A percentile compares a stretch with the other conserved stretches of the same genome.
Conservation (phyloP, 2,888 invertebrate genomes). For the Drosophila greeni region DNA sequence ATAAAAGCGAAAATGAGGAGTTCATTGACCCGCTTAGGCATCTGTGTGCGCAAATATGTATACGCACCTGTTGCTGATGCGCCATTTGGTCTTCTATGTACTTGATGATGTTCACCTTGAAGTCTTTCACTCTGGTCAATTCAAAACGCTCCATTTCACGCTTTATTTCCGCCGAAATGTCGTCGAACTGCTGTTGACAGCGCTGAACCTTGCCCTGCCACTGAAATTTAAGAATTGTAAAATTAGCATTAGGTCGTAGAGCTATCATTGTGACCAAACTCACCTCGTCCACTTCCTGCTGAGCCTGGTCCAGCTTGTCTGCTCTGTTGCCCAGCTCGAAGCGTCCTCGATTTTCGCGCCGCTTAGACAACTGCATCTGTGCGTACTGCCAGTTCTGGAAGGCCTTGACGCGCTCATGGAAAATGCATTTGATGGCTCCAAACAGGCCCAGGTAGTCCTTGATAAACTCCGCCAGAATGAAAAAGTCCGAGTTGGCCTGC, state of each 20-base stretch:
- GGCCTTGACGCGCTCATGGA: conserved; percentile 86
- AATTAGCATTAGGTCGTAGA: neutral
- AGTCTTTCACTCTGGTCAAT: conserved; percentile 90
- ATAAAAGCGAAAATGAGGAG: conserved; percentile 11
- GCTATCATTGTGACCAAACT: neutral
- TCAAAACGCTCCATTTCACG: conserved; percentile 96
- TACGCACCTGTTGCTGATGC: conserved; percentile 93
- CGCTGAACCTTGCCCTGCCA: conserved; percentile 98
- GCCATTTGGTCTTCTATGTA: conserved; percentile 96
- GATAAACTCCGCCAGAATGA: conserved; percentile 94
- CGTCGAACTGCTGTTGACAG: conserved; percentile 96
- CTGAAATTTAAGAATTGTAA: conserved; percentile 78
- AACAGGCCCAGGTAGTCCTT: conserved; percentile 96
- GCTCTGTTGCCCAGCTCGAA: conserved; percentile 92
- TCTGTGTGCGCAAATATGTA: neutral
- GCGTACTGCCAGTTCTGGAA: conserved; percentile 98
- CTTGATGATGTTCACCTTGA: conserved; percentile 92
- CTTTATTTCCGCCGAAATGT: conserved; percentile 95
- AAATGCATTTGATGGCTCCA: conserved; percentile 90
- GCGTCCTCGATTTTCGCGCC: conserved; percentile 95
- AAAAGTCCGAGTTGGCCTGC: conserved; percentile 97
- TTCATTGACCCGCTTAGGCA: neutral
- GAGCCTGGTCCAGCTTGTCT: conserved; percentile 93
- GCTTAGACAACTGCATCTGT: conserved; percentile 94
- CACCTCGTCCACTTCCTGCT: conserved; percentile 95